Evolutionary conservation across 2,888 invertebrate genomes (phyloP), one percentile per base, ranked within the genome.

Genomic region (Eudasyphora cyanicolor): DNA sequence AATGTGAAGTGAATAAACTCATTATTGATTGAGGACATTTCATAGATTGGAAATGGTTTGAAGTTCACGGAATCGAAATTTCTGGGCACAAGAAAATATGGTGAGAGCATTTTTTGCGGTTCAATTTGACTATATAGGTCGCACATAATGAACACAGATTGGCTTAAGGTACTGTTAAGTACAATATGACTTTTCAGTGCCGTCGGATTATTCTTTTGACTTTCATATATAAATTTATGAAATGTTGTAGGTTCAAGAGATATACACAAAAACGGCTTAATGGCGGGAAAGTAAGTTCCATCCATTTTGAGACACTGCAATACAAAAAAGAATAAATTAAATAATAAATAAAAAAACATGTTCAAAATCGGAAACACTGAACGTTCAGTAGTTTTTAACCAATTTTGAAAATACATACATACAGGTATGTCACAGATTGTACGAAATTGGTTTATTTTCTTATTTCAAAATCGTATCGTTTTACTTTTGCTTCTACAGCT

Each of bases 81-180:
- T 2, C 24, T 5, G 2, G 19, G 14, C 5, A 54, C 54, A 24
- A 80, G 29, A 7, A 51, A 0, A 76, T 76, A 70, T 4, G 38
- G 24, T n/a, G 80, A 76, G 4, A 80, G 60, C 0, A 75, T 14
- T n/a, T n/a, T n/a, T n/a, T 42, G 60, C 19, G 75, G 80, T 24
- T 54, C 54, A 10, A 67, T 24, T 38, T 75, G 49, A 12, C 60
- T 51, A 29, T 80, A 80, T 5, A 76, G 12, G 42, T 76, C 80
- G 8, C 17, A 35, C 6, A 80, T 38, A 19, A 80, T 17, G 17
- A 7, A 54, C 5, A 80, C 29, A 29, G 32, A 29, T 27, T 19
- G 35, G 0, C 19, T 12, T 29, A 17, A 6, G 2, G 35, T 42
- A 19, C 32, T 38, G 24, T 19, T 21, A 27, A 80, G 21, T 27